Conservation (phyloP, 37 sponge, comb jelly and placozoan species). For the Ephydatia muelleri region DNA sequence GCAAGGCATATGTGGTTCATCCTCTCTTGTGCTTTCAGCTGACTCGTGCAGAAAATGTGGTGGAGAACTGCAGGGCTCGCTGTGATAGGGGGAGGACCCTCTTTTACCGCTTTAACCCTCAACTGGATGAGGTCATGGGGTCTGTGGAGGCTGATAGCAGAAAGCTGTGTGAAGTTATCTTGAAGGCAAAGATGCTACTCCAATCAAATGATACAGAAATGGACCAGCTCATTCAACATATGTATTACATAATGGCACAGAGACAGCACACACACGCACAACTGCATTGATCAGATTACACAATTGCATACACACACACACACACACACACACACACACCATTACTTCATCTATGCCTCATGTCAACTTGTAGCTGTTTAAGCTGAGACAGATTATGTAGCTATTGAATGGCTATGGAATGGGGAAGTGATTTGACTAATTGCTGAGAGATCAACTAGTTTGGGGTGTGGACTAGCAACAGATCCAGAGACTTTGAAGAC, state of each 20-base stretch:
- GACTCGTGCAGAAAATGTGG: neutral
- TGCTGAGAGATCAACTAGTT: too few species aligned
- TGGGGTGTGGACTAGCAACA: too few species aligned
- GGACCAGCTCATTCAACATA: slow-evolving; percentile 18
- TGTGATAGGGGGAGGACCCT: slow-evolving; percentile 44
- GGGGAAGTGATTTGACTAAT: too few species aligned
- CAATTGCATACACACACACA: too few species aligned
- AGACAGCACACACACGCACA: neutral
- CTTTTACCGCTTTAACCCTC: slow-evolving; percentile 57
- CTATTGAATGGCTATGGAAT: too few species aligned
- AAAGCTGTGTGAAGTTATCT: slow-evolving; percentile 18
- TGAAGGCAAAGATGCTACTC: slow-evolving; percentile 6
- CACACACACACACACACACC: too few species aligned
- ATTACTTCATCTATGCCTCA: too few species aligned
- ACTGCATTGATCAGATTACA: too few species aligned
- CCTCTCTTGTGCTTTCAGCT: neutral
- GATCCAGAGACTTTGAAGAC: too few species aligned
- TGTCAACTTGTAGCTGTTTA: too few species aligned
- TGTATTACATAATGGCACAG: slow-evolving; percentile 9
- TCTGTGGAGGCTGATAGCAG: neutral
- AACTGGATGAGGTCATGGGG: slow-evolving; percentile 14
- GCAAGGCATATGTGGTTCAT: too few species aligned
- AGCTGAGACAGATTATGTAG: too few species aligned
- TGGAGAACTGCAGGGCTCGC: slow-evolving; percentile 21
- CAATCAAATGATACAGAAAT: slow-evolving; percentile 2